Conservation (phyloP, 2,113 vertebrate genomes). For the Clarias magur region DNA sequence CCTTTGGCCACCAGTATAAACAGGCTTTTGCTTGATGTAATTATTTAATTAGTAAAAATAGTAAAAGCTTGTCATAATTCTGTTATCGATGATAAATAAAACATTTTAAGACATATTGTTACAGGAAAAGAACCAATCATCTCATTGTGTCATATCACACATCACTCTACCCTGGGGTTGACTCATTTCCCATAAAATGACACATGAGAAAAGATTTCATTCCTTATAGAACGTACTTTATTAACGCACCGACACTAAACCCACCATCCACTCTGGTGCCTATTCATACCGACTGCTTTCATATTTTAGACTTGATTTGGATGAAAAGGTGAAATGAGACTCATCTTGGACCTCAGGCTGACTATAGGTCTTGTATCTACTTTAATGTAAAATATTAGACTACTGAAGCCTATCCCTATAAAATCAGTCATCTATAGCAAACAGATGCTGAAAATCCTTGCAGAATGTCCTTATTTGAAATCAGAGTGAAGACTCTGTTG, state of each 20-base stretch:
- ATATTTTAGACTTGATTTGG: neutral
- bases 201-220: neutral
- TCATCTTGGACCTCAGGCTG: neutral
- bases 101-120: neutral
- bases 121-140: neutral
- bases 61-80: neutral
- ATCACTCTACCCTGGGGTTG: neutral
- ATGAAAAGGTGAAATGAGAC: neutral
- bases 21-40: neutral
- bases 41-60: neutral
- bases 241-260: neutral
- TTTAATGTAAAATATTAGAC: neutral
- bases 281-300: neutral
- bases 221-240: neutral
- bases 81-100: too few relatives aligned
- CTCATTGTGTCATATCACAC: neutral
- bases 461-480: neutral
- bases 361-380: neutral
- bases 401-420: neutral
- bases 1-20: neutral
- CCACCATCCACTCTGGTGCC: neutral
- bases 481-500: neutral
- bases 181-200: neutral
- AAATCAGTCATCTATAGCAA: constrained; percentile 16
- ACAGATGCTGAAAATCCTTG: neutral